Evolutionary conservation across 2,113 vertebrate genomes (phyloP), one percentile per base, ranked within the genome.

Genomic region (Urocitellus parryii): DNA sequence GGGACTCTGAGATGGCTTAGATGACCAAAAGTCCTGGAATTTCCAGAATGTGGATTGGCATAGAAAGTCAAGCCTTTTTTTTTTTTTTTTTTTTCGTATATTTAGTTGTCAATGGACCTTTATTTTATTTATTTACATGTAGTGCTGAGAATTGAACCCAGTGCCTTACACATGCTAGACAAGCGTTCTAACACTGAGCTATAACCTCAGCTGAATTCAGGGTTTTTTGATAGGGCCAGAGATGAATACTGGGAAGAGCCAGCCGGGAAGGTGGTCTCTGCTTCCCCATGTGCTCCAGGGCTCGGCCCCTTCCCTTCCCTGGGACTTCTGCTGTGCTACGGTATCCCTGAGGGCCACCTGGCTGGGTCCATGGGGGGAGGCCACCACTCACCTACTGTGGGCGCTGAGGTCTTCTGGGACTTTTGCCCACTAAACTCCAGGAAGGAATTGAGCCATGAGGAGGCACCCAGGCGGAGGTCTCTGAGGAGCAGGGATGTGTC

Each of bases 361-460:
- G 32, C 24, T 25, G 5, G 74, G 27, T 42, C 2, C 9, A 1
- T n/a, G 32, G 48, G 6, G 16, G 42, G 27, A 65, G 20, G 90
- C 37, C 11, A 4, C 16, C 48, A 67, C 72, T 91, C 56, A 96
- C 96, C 97, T 83, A 94, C 16, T 4, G 9, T 12, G 17, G 90
- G 18, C 12, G 39, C 17, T 1, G 45, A 37, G 4, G 68, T 39
- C 3, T 82, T 94, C 4, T 83, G 94, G 18, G 96, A 39, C 48
- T 67, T 97, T 20, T 91, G 98, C 61, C 97, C 88, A 0, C 98
- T 92, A 24, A 97, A 51, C 96, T 99, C 99, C 96, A 99, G 98
- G 53, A 99, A 97, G 61, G 99, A 99, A 85, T 99, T 98, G 95
- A 99, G 98, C 99, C 99, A 99, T 39, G 99, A 99, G 74, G 99